Base-by-base conservation (phyloP, 2,888 invertebrate genomes). In the Drosophila recens region DNA sequence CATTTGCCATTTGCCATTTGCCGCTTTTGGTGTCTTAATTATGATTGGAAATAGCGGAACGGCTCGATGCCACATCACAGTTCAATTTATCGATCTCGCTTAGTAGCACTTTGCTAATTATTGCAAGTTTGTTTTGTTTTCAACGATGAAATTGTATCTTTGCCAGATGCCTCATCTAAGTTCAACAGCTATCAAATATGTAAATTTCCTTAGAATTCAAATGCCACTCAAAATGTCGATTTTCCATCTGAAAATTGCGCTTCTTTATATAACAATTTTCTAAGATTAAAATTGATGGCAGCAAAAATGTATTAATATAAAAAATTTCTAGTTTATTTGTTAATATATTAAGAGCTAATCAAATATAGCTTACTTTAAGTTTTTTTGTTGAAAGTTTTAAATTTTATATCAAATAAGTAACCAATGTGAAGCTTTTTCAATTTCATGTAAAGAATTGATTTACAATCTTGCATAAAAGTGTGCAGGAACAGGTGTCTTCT, bases 1-100 rank as follows among this genome's bases (percentile, higher is more conserved):
- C 30, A 45, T 80, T 85, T 71, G 76, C 65, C 30, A 45, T 80
- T 85, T 71, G 76, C 65, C 51, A 67, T 73, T 65, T 72, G 54
- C 54, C 70, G 56, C 63, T 75, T 75, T 57, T 86, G 64, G 72
- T 84, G 82, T 79, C 86, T 85, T 86, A 85, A 85, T 85, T 85
- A 86, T 86, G 84, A 84, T 86, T 83, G 82, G 72, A 61, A 72
- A 66, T 43, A 66, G 66, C 66, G 61, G 53, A 71, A 67, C 70
- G 51, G 23, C 36, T 51, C 57, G 61, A 34, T 63, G 63, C 66
- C 59, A 51, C 53, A 71, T 73, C 69, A 30, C 33, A 73, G 67
- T 78, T 68, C 72, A 52, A 74, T 70, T 70, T 76, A 84, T 85
- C 65, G 82, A 83, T 83, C 79, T 52, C 42, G 38, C 40, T 38